Percentiles rank a stretch among this genome's conserved stretches.
Evolutionary conservation across 2,888 invertebrate genomes (phyloP).

Genomic region (Suillia variegata): DNA sequence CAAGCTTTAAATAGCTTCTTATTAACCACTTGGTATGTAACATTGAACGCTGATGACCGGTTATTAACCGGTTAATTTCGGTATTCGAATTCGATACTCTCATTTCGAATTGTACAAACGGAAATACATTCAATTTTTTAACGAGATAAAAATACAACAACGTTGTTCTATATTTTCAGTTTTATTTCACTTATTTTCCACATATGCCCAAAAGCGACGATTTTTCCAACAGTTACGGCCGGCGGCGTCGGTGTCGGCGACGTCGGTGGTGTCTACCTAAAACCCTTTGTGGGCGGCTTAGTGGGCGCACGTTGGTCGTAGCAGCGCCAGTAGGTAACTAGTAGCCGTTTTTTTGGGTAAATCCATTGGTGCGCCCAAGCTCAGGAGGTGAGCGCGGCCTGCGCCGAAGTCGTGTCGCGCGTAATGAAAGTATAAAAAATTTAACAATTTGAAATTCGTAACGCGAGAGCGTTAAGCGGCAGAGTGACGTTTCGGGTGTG

Average conservation of each 20-base stretch:
- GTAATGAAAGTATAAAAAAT: conserved; percentile 26
- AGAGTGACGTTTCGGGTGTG: background rate
- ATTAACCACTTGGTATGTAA: too few relatives aligned
- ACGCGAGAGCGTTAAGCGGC: background rate
- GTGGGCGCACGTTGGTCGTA: background rate
- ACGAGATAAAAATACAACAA: conserved; percentile 3
- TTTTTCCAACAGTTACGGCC: too few relatives aligned
- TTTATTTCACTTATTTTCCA: background rate
- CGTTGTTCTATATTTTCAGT: too few relatives aligned
- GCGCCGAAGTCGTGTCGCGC: background rate
- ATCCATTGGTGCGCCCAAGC: background rate
- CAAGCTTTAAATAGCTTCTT: too few relatives aligned
- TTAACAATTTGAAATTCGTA: conserved; percentile 22
- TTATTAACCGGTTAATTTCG: too few relatives aligned
- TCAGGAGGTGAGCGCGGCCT: too few relatives aligned
- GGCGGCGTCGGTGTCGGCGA: too few relatives aligned
- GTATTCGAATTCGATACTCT: too few relatives aligned
- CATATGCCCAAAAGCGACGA: background rate
- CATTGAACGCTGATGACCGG: too few relatives aligned
- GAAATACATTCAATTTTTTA: background rate
- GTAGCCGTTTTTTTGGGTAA: background rate
- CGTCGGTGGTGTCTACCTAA: background rate
- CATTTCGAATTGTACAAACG: too few relatives aligned
- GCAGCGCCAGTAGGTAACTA: background rate
- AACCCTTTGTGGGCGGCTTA: background rate